Percentiles rank a stretch among this genome's conserved stretches.
phyloP scores from a whole-genome alignment of 2,888 invertebrate species.

The Epsilonema sp. region DNA sequence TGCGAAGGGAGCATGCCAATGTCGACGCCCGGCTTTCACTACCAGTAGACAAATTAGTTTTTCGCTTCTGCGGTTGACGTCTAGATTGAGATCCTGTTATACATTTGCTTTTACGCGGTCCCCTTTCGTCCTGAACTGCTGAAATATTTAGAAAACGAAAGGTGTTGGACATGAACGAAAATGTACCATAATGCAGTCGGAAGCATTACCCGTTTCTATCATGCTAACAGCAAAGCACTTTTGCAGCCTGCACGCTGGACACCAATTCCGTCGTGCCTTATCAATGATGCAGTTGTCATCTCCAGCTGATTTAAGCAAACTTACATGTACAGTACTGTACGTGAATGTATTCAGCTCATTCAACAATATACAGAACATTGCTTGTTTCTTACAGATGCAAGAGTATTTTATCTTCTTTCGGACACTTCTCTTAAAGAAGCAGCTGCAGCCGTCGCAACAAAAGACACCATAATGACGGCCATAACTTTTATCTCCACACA shows the following conservation, averaged over 20 bases:
- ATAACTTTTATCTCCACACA: conserved; percentile 56
- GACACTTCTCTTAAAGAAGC: conserved; percentile 66
- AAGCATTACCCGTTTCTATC: conserved; percentile 47
- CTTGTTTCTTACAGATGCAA: conserved; percentile 53
- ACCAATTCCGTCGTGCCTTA: conserved; percentile 65
- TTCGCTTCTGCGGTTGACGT: too few relatives aligned
- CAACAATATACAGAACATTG: too few relatives aligned
- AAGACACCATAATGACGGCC: conserved; percentile 64
- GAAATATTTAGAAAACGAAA: conserved; percentile 11
- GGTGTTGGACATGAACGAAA: too few relatives aligned
- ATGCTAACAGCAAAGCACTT: conserved; percentile 55
- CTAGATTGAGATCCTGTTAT: too few relatives aligned
- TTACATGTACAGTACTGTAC: too few relatives aligned
- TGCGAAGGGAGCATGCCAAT: too few relatives aligned
- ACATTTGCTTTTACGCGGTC: conserved; percentile 43
- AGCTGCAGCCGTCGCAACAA: conserved; percentile 70
- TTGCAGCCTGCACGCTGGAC: conserved; percentile 57
- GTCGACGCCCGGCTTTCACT: too few relatives aligned
- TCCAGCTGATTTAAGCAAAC: too few relatives aligned
- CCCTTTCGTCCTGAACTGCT: conserved; percentile 67
- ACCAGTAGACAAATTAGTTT: too few relatives aligned
- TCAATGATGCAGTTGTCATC: conserved; percentile 53
- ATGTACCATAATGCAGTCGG: too few relatives aligned
- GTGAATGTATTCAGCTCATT: too few relatives aligned
- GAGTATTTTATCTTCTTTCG: conserved; percentile 50